phyloP scores from a whole-genome alignment of 2,113 vertebrate species.

The Myrmecobius fasciatus region DNA sequence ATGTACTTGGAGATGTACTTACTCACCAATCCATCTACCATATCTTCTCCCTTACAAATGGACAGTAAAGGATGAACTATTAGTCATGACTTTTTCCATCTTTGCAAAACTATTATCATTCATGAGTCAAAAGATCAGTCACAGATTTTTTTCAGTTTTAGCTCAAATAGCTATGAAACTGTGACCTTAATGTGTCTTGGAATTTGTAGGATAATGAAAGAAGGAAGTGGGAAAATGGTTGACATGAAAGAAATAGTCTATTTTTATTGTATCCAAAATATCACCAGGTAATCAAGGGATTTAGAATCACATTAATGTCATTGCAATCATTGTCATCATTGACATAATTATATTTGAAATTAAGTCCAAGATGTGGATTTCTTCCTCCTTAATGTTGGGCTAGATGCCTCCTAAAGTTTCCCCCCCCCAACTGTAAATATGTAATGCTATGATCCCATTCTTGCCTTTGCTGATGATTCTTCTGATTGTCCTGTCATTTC shows the following conservation, averaged over 20 bases:
- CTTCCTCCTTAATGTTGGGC: too few species aligned
- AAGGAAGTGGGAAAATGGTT: slow-evolving; percentile 6
- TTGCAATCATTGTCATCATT: not conserved
- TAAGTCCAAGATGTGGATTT: not conserved
- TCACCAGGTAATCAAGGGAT: not conserved
- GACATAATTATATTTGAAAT: not conserved
- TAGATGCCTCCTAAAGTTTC: too few species aligned
- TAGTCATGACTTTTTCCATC: slow-evolving; percentile 12
- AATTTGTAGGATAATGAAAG: not conserved
- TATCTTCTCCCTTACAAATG: slow-evolving; percentile 33
- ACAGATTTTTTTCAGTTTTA: not conserved
- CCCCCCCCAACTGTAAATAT: not conserved
- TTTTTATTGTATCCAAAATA: slow-evolving; percentile 32
- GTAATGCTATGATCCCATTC: not conserved
- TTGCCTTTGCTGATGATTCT: not conserved
- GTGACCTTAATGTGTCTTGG: not conserved
- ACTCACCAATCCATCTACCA: not conserved
- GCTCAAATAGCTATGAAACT: not conserved
- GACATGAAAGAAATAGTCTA: not conserved
- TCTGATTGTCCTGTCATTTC: not conserved
- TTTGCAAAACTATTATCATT: not conserved
- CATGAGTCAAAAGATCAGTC: not conserved
- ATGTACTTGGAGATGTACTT: not conserved
- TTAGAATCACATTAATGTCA: slow-evolving; percentile 3
- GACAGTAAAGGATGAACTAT: slow-evolving; percentile 6